A percentile compares a stretch with the other conserved stretches of the same genome.
phyloP scores from a whole-genome alignment of 2,888 invertebrate genomes.

The Zygogramma bicolorata region DNA sequence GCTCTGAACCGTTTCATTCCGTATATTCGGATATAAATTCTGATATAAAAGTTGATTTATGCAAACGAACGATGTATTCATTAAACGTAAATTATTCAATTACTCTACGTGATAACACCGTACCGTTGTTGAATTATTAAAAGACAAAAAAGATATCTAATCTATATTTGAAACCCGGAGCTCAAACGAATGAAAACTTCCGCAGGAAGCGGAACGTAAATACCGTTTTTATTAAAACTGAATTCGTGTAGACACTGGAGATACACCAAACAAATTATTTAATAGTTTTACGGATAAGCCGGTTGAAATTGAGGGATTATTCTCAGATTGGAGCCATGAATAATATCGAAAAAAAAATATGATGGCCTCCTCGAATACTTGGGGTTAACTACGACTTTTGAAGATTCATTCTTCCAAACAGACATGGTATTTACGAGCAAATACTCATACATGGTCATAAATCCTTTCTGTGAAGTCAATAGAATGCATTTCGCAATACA shows the following conservation, averaged over 20 bases:
- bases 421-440: too few relatives aligned
- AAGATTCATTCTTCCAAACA: too few relatives aligned
- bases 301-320: not conserved
- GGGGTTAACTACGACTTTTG: too few relatives aligned
- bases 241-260: not conserved
- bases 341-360: too few relatives aligned
- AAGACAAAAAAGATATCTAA: slow-evolving; percentile 9
- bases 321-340: not conserved
- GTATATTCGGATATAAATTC: not conserved
- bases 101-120: slow-evolving; percentile 7
- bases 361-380: too few relatives aligned
- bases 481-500: too few relatives aligned
- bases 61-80: not conserved
- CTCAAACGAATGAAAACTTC: slow-evolving; percentile 1
- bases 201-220: slow-evolving; percentile 9
- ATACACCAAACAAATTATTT: not conserved
- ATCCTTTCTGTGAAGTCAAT: too few relatives aligned
- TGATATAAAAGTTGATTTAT: slow-evolving; percentile 1
- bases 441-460: too few relatives aligned
- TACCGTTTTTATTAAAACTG: slow-evolving; percentile 12
- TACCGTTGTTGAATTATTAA: slow-evolving; percentile 1
- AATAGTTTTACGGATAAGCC: not conserved
- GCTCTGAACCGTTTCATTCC: not conserved
- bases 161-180: slow-evolving; percentile 5
- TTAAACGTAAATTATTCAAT: slow-evolving; percentile 4